A percentile compares a stretch with the other conserved stretches of the same genome.
phyloP scores from a whole-genome alignment of 2,797 vertebrate species.

The Knipowitschia caucasica region DNA sequence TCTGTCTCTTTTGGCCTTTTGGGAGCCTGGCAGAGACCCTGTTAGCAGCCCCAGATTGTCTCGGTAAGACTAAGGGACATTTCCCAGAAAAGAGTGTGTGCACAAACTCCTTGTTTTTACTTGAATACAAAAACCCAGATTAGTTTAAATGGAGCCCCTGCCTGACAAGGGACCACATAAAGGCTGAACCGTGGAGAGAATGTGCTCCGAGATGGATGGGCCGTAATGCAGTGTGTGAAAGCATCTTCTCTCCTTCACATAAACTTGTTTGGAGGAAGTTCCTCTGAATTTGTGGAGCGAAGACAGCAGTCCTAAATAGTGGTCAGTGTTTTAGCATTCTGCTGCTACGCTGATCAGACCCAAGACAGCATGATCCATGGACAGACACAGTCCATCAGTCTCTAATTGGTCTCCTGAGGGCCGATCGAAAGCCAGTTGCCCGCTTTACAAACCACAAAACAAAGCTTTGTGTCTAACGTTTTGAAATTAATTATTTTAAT shows the following conservation, averaged over 20 bases:
- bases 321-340: constrained; percentile 35
- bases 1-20: constrained; percentile 34
- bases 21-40: constrained; percentile 38
- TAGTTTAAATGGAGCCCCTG: constrained; percentile 50
- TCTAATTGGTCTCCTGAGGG: constrained; percentile 34
- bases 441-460: constrained; percentile 6
- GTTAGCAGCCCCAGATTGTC: constrained; percentile 36
- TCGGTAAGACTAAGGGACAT: constrained; percentile 32
- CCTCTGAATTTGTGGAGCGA: constrained; percentile 1
- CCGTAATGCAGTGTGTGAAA: constrained; percentile 55
- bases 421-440: constrained; percentile 24
- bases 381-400: constrained; percentile 20
- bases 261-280: constrained; percentile 25
- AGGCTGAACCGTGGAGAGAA: constrained; percentile 42
- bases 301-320: constrained; percentile 27
- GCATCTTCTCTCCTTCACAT: constrained; percentile 31
- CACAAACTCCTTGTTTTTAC: constrained; percentile 28
- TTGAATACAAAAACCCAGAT: constrained; percentile 44
- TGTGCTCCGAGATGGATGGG: constrained; percentile 49
- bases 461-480: neutral
- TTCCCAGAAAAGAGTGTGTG: constrained; percentile 37
- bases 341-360: constrained; percentile 20
- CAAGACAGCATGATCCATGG: constrained; percentile 40
- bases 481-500: constrained; percentile 1
- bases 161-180: constrained; percentile 47